Evolutionary conservation across 2,797 vertebrate genomes (phyloP).

Genomic region (Sus cebifrons): DNA sequence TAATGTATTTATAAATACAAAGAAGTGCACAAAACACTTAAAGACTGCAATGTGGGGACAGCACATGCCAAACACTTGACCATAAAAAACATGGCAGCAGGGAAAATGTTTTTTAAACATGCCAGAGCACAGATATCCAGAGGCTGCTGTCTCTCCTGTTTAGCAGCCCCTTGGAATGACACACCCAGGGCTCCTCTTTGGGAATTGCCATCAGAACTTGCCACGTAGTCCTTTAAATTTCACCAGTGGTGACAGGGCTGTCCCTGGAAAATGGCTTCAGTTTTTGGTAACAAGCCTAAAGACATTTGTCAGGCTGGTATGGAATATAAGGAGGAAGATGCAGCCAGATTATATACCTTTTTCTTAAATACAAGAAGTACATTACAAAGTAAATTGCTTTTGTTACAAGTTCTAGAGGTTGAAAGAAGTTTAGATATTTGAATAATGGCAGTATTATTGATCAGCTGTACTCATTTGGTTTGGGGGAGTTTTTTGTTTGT

Average conservation of each 20-base stretch:
- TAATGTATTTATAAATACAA: background rate
- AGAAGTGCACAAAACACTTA: background rate
- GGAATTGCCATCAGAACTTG: background rate
- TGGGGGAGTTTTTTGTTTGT: too few relatives aligned
- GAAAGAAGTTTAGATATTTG: background rate
- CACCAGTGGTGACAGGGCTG: background rate
- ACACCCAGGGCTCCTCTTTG: background rate
- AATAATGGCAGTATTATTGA: background rate
- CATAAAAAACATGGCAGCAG: background rate
- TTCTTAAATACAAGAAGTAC: slow-evolving; percentile 16
- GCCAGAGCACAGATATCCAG: background rate
- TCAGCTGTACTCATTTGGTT: too few relatives aligned
- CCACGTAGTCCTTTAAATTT: background rate
- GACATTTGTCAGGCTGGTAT: background rate
- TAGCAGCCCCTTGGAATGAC: background rate
- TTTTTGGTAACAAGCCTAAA: slow-evolving; percentile 23
- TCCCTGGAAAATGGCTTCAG: background rate
- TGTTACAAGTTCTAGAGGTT: background rate
- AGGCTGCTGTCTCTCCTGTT: background rate
- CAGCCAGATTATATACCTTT: background rate
- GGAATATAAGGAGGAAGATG: background rate
- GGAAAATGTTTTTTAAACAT: background rate
- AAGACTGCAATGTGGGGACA: background rate
- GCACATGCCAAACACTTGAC: background rate
- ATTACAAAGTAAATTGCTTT: background rate